Evolutionary conservation across 2,113 vertebrate species (phyloP), one percentile per base, ranked within the genome.

Genomic region (Hippocampus mohnikei): DNA sequence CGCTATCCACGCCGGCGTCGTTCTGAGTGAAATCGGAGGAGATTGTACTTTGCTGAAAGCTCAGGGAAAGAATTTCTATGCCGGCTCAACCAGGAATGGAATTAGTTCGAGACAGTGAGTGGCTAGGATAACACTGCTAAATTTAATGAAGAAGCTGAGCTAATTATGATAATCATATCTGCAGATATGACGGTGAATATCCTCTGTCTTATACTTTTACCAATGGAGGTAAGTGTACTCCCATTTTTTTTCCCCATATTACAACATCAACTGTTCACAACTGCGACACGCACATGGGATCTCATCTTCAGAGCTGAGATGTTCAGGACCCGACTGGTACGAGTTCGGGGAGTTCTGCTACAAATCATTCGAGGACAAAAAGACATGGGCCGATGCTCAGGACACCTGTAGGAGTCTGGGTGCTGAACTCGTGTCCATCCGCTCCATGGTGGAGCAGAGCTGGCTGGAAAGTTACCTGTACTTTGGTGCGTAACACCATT

Each of bases 281-380:
- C 9, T 11, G 8, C 52, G 18, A 10, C 27, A 53, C 8, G 56
- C 11, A 65, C n/a, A 9, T 13, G 27, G 7, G 13, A 16, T 52
- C 7, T 75, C 10, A 61, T 25, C 37, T 18, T 0, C 81, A 94
- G 93, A 92, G 79, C 79, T 94, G n/a, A 82, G 93, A 65, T 94
- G 93, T 72, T 72, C 89, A 0, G 89, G 88, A n/a, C 76, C 25
- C 1, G 91, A 94, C 78, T 93, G 92, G 93, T 88, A 82, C 5
- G 92, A 93, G 84, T 93, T 94, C 64, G 92, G 91, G 27, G 91
- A 91, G 0, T 93, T 88, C 84, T 94, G 92, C 90, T 94, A 94
- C 84, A 92, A 92, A 78, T 87, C 92, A 1, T 92, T 85, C 2
- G 29, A 0, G 1, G 87, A 89, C 40, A 88, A 79, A 71, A 88